Base-by-base conservation (phyloP, 2,113 vertebrate species). In the Furnarius figulus region DNA sequence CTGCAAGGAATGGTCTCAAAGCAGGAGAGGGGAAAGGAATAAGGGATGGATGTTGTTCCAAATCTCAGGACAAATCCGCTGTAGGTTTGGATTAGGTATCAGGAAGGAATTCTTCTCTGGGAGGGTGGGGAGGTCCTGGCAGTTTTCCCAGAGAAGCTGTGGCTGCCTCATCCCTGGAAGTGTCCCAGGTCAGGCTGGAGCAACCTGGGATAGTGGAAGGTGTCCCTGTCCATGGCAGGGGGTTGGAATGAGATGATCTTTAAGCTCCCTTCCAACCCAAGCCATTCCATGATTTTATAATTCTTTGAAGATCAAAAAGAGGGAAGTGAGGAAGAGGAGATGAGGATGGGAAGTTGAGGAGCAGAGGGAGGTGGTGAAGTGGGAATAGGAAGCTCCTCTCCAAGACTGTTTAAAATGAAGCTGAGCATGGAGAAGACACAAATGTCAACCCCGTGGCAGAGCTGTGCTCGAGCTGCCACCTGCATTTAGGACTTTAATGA, bases 331-430 rank as follows among this genome's bases (percentile, higher is more conserved):
- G 23, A 42, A 37, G 44, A 37, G 70, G 80, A 73, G 21, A 62
- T 2, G 46, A 58, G 55, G 58, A 84, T 53, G 56, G 24, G 49
- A 50, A 50, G 49, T 21, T 49, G 47, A 49, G 47, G 23, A 49
- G 46, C 55, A 74, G 73, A 28, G 47, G n/a, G 62, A 81, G 4
- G 22, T n/a, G 28, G 40, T 58, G 37, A 52, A 33, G 30, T 42
- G 25, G 39, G 71, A 93, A 68, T 15, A 39, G 6, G 52, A 59
- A 75, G 27, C 2, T 75, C 71, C 47, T 87, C 77, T 92, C 62
- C n/a, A 61, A 62, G 35, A 46, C 35, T 90, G 31, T 31, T 90
- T 83, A 52, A 96, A 93, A 95, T 30, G 35, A 80, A 83, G 44
- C 21, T 68, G 82, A 86, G 35, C 19, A 47, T 8, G 17, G 62